Evolutionary conservation across 2,888 invertebrate genomes (phyloP), one percentile per base, ranked within the genome.

Genomic region (Alcis repandata): DNA sequence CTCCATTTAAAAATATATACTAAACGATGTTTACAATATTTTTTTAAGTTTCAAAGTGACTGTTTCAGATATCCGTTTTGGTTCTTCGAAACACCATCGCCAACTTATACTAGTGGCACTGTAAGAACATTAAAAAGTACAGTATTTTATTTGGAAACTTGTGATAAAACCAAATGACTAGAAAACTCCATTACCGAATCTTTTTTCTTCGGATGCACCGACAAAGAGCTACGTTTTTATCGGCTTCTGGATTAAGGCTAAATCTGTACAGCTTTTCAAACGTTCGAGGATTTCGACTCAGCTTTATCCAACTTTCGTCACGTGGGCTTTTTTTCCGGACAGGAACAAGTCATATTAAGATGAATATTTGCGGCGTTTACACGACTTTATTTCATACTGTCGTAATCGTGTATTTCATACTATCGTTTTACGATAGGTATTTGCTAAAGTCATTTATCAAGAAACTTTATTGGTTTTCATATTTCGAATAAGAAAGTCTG

Each of bases 181-280:
- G 67, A 56, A 56, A 63, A 63, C 40, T 60, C 65, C 58, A 63
- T 68, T 67, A 63, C 22, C 17, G 36, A 43, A 38, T 15, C 45
- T 63, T 58, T 69, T 63, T 62, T 41, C 54, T 59, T 22, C 46
- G 11, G 40, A 60, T 59, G 65, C 63, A 60, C 36, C 40, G 49
- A 17, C 53, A 51, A 27, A 59, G 38, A 62, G 41, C 41, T 45
- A 45, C 40, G 40, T 43, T 62, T 63, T 49, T 43, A 67, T 67
- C 57, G 51, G 41, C 20, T 46, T 11, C 11, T 40, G 49, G 59
- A 62, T 64, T 62, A 53, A 32, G 54, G 20, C 40, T 45, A 54
- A 63, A 33, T 60, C 60, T 63, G 49, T 43, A 57, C 22, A 40
- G 43, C 56, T 63, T 67, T 64, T 43, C 40, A 36, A 63, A 56